These are phyloP conservation scores for Phalanger gymnotis DNA, from an alignment of 2,797 vertebrate genomes.

Conservation along the genomic window DNA sequence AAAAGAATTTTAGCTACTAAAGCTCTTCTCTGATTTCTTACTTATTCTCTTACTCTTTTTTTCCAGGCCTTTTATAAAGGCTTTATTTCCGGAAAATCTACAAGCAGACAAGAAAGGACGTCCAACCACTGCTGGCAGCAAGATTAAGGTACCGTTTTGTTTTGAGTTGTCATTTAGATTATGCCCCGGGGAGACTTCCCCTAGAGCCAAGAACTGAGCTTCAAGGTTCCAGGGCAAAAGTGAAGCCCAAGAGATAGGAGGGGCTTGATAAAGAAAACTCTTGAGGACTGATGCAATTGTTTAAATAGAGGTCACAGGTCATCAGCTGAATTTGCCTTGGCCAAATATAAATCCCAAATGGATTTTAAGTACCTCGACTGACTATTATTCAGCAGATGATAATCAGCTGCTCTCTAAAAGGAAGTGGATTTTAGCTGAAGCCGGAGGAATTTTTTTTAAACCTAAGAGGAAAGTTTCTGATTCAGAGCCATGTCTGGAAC, in stretches of 20 bases:
- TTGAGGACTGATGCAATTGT: not conserved
- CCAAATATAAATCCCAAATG: constrained; percentile 10
- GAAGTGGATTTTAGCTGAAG: constrained; percentile 52
- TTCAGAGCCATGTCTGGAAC: constrained; percentile 4
- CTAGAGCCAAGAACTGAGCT: not conserved
- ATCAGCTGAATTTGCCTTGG: constrained; percentile 15
- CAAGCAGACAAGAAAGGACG: constrained; percentile 98
- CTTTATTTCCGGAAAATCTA: constrained; percentile 95
- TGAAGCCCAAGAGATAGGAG: not conserved
- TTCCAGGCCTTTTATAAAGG: constrained; percentile 94
- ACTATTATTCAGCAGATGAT: constrained; percentile 48
- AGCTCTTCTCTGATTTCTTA: constrained; percentile 37
- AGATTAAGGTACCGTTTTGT: constrained; percentile 93
- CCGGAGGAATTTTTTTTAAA: constrained; percentile 55
- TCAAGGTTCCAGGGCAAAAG: not conserved
- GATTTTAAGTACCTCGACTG: constrained; percentile 1
- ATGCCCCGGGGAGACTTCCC: not conserved
- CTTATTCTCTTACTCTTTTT: constrained; percentile 52
- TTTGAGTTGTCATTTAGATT: constrained; percentile 26
- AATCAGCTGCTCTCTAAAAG: constrained; percentile 54
- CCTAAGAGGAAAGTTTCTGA: constrained; percentile 38
- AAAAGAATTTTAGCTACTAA: not conserved
- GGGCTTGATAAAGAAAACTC: not conserved
- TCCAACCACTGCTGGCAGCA: constrained; percentile 96
- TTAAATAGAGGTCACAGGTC: not conserved